Percentiles rank a stretch among this genome's conserved stretches.
phyloP scores from a whole-genome alignment of 1,140 invertebrate species.

The Rhagoletis zephyria region DNA sequence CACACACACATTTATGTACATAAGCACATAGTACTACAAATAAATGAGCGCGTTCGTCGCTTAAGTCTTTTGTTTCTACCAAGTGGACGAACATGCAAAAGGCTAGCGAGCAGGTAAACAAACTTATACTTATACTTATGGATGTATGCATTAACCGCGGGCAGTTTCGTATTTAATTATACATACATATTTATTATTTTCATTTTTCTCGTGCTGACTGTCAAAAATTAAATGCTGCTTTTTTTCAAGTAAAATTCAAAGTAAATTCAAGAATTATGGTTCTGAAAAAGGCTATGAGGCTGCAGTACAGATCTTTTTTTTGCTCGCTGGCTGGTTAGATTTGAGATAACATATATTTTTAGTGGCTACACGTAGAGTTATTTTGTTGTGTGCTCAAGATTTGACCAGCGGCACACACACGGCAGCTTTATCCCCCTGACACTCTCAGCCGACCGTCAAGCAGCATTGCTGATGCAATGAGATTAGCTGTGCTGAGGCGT shows the following conservation, averaged over 20 bases:
- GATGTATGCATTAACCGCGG: not conserved
- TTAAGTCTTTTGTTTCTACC: constrained; percentile 50
- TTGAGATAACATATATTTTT: not conserved
- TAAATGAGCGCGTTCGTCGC: constrained; percentile 39
- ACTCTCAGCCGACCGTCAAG: not conserved
- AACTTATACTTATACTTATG: not conserved
- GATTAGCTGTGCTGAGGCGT: constrained; percentile 25
- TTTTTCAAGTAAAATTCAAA: too few relatives aligned
- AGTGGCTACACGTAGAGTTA: not conserved
- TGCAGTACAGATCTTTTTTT: too few relatives aligned
- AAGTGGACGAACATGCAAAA: not conserved
- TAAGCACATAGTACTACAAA: not conserved
- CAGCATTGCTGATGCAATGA: constrained; percentile 6
- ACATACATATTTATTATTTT: not conserved
- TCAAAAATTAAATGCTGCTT: constrained; percentile 36
- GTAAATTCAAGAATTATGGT: too few relatives aligned
- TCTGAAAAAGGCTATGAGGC: too few relatives aligned
- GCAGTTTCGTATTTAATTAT: constrained; percentile 14
- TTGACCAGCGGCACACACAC: too few relatives aligned
- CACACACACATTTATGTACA: not conserved
- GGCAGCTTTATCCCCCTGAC: not conserved
- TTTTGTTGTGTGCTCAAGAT: not conserved
- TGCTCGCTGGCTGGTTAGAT: not conserved
- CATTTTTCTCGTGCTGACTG: constrained; percentile 36
- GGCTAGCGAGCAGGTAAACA: not conserved